These are phyloP conservation scores for Clamator glandarius DNA, from an alignment of 2,797 vertebrate genomes.

Conservation along the genomic window DNA sequence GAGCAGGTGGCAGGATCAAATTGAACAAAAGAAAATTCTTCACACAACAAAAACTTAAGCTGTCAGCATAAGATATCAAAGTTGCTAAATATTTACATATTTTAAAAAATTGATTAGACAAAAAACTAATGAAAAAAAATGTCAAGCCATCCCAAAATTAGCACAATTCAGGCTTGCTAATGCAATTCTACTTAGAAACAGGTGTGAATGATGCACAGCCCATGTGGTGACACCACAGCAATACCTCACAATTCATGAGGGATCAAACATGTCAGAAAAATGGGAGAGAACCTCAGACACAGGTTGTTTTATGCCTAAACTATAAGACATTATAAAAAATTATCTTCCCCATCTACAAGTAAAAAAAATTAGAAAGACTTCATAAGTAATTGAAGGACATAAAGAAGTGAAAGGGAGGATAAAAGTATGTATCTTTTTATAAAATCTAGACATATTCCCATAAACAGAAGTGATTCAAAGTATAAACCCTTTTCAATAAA, in stretches of 20 bases:
- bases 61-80: no score
- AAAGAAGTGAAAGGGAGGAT: not conserved
- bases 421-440: not conserved
- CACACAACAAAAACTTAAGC: no score
- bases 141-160: not conserved
- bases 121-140: no score
- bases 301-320: not conserved
- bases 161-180: not conserved
- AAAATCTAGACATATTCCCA: not conserved
- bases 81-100: no score
- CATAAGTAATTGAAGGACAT: constrained; percentile 2
- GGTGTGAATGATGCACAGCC: not conserved
- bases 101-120: no score
- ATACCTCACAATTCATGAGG: not conserved
- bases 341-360: not conserved
- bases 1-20: no score
- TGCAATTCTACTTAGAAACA: not conserved
- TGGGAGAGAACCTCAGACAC: not conserved
- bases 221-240: not conserved
- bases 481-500: not conserved
- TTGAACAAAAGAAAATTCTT: no score
- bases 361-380: not conserved
- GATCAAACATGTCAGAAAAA: not conserved
- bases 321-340: not conserved
- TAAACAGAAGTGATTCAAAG: constrained; percentile 4